These are phyloP conservation scores for Galbula dea DNA, from an alignment of 2,113 vertebrate genomes.

Conservation along the genomic window DNA sequence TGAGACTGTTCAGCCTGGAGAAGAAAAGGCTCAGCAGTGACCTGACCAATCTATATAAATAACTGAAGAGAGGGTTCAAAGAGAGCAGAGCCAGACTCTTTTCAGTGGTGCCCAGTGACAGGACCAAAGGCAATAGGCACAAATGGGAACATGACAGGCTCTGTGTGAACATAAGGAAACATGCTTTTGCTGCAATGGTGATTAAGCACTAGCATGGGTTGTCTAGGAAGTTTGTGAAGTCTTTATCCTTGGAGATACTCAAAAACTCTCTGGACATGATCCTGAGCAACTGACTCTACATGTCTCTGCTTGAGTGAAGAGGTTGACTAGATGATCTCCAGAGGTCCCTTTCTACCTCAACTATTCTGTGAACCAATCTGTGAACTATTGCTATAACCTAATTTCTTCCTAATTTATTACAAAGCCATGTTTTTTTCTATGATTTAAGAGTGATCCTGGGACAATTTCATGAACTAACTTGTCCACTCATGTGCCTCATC, in stretches of 20 bases:
- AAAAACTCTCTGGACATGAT: neutral
- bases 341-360: neutral
- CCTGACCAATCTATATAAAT: neutral
- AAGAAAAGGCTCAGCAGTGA: neutral
- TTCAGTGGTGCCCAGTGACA: neutral
- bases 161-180: neutral
- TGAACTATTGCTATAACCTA: neutral
- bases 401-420: neutral
- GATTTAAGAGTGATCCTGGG: neutral
- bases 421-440: neutral
- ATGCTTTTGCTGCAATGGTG: neutral
- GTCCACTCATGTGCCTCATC: neutral
- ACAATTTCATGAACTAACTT: neutral
- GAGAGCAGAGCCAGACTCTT: neutral
- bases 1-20: neutral
- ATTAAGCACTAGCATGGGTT: neutral
- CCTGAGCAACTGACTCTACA: neutral
- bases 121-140: neutral
- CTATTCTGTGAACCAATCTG: neutral
- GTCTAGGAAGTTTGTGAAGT: neutral
- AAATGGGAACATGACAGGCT: neutral
- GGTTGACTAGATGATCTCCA: neutral
- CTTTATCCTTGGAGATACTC: neutral
- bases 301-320: neutral
- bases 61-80: neutral